Conservation (phyloP, 2,888 invertebrate genomes). For the Hololepta plana region DNA sequence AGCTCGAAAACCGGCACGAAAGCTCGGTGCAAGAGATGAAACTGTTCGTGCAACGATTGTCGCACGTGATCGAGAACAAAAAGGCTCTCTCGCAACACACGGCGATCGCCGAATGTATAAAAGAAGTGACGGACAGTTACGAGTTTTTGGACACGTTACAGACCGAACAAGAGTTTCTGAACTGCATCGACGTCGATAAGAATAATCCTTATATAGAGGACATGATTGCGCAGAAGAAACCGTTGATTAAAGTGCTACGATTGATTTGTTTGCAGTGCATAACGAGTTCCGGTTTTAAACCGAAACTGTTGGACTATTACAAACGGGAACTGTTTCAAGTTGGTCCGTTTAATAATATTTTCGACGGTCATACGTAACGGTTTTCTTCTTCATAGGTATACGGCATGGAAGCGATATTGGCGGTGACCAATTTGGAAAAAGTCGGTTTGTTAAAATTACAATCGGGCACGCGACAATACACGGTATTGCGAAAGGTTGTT, state of each 20-base stretch:
- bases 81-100: constrained; percentile 77
- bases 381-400: constrained; percentile 62
- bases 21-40: constrained; percentile 92
- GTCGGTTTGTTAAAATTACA: constrained; percentile 64
- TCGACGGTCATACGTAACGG: neutral
- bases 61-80: constrained; percentile 72
- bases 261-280: constrained; percentile 86
- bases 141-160: constrained; percentile 26
- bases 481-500: constrained; percentile 52
- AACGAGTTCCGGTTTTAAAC: constrained; percentile 84
- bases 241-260: constrained; percentile 67
- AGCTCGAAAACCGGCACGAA: constrained; percentile 72
- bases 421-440: constrained; percentile 72
- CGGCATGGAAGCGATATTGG: constrained; percentile 66
- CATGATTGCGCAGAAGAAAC: constrained; percentile 68
- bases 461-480: constrained; percentile 52
- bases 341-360: constrained; percentile 1
- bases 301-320: constrained; percentile 57
- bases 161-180: constrained; percentile 80
- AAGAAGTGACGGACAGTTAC: constrained; percentile 46
- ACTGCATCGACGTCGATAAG: constrained; percentile 83
- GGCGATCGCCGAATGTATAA: constrained; percentile 84
- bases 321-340: constrained; percentile 38
- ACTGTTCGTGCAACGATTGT: constrained; percentile 76
- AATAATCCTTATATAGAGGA: constrained; percentile 80